These are phyloP conservation scores for Cardinalis cardinalis DNA, from an alignment of 2,113 vertebrate species.

Conservation along the genomic window DNA sequence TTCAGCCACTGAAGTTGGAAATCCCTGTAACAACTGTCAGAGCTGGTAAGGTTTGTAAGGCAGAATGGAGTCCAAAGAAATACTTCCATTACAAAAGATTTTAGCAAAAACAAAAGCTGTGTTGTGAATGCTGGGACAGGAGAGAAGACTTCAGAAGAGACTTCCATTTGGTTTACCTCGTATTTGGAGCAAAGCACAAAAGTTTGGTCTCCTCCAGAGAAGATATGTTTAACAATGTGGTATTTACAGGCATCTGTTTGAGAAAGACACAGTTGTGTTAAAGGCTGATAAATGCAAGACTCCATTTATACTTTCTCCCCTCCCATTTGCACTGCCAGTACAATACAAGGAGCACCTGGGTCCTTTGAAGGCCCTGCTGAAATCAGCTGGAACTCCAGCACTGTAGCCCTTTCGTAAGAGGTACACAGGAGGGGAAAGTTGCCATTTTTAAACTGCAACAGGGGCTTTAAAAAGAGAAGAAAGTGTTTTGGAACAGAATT, in stretches of 20 bases:
- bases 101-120: not conserved
- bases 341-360: not conserved
- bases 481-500: not conserved
- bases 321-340: not conserved
- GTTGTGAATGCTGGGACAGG: not conserved
- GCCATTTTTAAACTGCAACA: not conserved
- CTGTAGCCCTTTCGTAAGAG: not conserved
- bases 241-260: conserved; percentile 76
- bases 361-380: not conserved
- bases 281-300: not conserved
- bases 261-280: not conserved
- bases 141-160: not conserved
- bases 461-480: not conserved
- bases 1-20: not conserved
- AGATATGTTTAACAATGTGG: conserved; percentile 85
- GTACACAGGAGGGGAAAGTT: not conserved
- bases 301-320: not conserved
- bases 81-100: not conserved
- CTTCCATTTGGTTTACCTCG: conserved; percentile 74
- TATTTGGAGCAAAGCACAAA: conserved; percentile 87
- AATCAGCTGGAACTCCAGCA: not conserved
- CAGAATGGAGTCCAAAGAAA: not conserved
- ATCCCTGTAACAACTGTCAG: not conserved
- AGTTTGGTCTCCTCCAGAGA: conserved; percentile 93
- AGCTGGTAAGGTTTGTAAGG: not conserved